Base-by-base conservation (phyloP, 1,140 invertebrate species). In the Trichonephila clavipes region DNA sequence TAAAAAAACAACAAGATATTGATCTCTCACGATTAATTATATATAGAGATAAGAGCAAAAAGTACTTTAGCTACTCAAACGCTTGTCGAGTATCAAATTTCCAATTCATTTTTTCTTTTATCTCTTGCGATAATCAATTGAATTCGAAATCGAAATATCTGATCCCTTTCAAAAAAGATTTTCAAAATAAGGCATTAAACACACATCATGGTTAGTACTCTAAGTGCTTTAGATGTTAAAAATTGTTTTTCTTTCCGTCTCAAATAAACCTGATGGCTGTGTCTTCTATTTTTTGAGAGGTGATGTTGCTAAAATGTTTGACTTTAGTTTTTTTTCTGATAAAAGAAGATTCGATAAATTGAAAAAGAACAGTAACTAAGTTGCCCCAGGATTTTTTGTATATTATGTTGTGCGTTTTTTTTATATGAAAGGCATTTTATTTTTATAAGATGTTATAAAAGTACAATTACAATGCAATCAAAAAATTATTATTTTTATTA, bases 21-120 rank as follows among this genome's bases (percentile, higher is more conserved):
- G 72, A 77, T 77, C 28, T 34, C 6, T 77, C 6, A 3, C 28
- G 34, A 77, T 77, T 77, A 34, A 77, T 77, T 77, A n/a, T n/a
- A n/a, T n/a, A n/a, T n/a, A n/a, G n/a, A 77, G 72, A 7, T 77
- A 77, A 77, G 40, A 77, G 72, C 28, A 28, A 77, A 77, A 77
- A 77, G 72, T 77, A 77, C 34, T 77, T 77, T 40, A 77, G 34
- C 18, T 28, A 40, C 21, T 40, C 12, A 77, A 77, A 16, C 14
- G 34, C 62, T 6, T 77, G 10, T 77, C 34, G 4, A 18, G 28
- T 28, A 77, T 34, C 69, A 77, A 77, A 77, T 77, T 40, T 18
- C 72, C 7, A 2, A 3, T 7, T 34, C 18, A 34, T 19, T 77
- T 77, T 40, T 19, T 40, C 28, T 77, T 14, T 34, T 77, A 77